Conservation (phyloP, 2,888 invertebrate genomes). For the Desoria tigrina region DNA sequence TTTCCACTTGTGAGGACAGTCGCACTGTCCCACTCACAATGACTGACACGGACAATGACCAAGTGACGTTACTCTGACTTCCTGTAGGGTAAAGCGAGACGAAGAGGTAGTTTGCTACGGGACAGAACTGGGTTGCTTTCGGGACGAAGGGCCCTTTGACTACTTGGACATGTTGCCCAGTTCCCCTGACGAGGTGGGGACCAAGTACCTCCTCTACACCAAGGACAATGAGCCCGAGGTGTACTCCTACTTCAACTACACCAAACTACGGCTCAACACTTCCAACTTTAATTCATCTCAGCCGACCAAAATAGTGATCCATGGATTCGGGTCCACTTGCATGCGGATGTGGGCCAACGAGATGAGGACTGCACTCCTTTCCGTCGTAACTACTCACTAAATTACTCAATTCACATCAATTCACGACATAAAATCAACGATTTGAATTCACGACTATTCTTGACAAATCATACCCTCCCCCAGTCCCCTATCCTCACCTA, state of each 20-base stretch:
- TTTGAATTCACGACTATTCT: not conserved
- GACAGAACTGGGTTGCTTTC: constrained; percentile 82
- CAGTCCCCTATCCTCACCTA: not conserved
- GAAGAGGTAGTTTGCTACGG: constrained; percentile 80
- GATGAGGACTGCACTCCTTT: constrained; percentile 86
- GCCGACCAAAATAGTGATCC: constrained; percentile 76
- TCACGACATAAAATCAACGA: no score
- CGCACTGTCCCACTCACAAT: no score
- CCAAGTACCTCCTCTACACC: constrained; percentile 74
- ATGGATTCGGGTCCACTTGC: constrained; percentile 90
- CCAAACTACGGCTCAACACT: constrained; percentile 57
- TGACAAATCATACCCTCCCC: not conserved
- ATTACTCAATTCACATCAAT: no score
- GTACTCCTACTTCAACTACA: constrained; percentile 72
- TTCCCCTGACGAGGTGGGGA: constrained; percentile 81
- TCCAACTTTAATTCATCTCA: constrained; percentile 66
- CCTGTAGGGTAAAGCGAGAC: constrained; percentile 75
- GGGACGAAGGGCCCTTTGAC: constrained; percentile 84
- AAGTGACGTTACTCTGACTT: no score
- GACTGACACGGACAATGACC: no score
- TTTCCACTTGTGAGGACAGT: no score
- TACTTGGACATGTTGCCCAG: constrained; percentile 87
- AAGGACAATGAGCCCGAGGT: constrained; percentile 56
- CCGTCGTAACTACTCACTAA: constrained; percentile 68
- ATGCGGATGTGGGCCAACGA: constrained; percentile 91